These are phyloP conservation scores for Mizuhopecten yessoensis DNA, from an alignment of 1,140 invertebrate species.

Conservation along the genomic window DNA sequence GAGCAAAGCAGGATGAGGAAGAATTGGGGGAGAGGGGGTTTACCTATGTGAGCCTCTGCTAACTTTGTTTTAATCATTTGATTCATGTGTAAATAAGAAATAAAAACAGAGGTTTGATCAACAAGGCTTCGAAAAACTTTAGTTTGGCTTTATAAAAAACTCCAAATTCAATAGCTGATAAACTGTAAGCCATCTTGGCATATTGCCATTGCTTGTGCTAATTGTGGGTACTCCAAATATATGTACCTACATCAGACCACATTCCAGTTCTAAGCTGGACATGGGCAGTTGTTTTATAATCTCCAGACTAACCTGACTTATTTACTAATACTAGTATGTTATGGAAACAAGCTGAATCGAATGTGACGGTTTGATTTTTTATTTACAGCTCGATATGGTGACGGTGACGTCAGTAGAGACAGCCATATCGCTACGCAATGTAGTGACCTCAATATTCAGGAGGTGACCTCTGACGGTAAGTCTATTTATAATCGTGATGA, in stretches of 20 bases:
- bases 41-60: no score
- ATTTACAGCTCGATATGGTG: not conserved
- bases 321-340: not conserved
- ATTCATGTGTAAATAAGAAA: no score
- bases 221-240: not conserved
- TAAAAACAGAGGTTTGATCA: no score
- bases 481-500: not conserved
- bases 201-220: not conserved
- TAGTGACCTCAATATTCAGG: constrained; percentile 68
- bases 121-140: not conserved
- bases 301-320: not conserved
- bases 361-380: not conserved
- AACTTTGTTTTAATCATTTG: no score
- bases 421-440: not conserved
- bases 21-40: no score
- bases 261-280: constrained; percentile 5
- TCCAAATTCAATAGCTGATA: not conserved
- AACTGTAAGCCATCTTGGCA: not conserved
- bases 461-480: constrained; percentile 67
- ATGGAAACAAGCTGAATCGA: not conserved
- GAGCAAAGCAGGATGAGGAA: no score
- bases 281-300: constrained; percentile 7
- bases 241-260: not conserved
- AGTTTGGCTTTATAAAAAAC: not conserved
- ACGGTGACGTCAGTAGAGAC: not conserved